A percentile compares a stretch with the other conserved stretches of the same genome.
Conservation (phyloP, 2,888 invertebrate genomes). For the Pheosia gnoma region DNA sequence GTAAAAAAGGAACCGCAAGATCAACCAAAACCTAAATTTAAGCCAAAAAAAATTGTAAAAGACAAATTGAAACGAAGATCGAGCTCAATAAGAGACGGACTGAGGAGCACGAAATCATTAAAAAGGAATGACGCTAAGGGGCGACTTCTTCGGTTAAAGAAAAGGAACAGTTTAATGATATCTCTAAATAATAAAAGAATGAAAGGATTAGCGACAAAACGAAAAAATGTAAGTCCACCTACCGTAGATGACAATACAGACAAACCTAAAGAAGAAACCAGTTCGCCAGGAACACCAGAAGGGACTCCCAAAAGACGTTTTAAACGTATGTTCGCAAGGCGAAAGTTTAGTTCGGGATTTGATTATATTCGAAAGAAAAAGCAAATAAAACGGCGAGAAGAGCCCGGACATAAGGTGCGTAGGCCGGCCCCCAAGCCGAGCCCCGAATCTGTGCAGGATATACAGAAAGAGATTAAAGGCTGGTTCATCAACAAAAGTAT, state of each 20-base stretch:
- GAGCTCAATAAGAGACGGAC: constrained; percentile 76
- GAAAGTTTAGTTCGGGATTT: constrained; percentile 93
- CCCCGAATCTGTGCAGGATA: constrained; percentile 89
- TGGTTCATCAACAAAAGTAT: constrained; percentile 98
- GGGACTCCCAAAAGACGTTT: constrained; percentile 80
- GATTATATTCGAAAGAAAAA: constrained; percentile 96
- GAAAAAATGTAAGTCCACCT: constrained; percentile 61
- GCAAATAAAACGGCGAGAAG: constrained; percentile 86
- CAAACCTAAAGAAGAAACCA: constrained; percentile 67
- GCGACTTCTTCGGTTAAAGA: constrained; percentile 72
- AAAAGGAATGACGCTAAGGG: constrained; percentile 78
- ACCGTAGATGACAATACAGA: constrained; percentile 75
- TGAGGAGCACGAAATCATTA: constrained; percentile 74
- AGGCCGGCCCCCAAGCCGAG: constrained; percentile 80
- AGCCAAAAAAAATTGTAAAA: constrained; percentile 72
- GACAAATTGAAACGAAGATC: constrained; percentile 70
- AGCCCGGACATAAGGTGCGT: constrained; percentile 71
- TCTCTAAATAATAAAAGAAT: constrained; percentile 70
- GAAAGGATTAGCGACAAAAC: constrained; percentile 68
- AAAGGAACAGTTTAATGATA: constrained; percentile 77
- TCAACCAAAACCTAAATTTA: constrained; percentile 64
- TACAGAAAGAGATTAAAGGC: constrained; percentile 92
- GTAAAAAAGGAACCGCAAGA: constrained; percentile 66
- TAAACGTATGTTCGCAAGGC: constrained; percentile 86
- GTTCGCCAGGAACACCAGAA: constrained; percentile 58